These are phyloP conservation scores for Sinella curviseta DNA, from an alignment of 1,140 invertebrate genomes.

Conservation along the genomic window DNA sequence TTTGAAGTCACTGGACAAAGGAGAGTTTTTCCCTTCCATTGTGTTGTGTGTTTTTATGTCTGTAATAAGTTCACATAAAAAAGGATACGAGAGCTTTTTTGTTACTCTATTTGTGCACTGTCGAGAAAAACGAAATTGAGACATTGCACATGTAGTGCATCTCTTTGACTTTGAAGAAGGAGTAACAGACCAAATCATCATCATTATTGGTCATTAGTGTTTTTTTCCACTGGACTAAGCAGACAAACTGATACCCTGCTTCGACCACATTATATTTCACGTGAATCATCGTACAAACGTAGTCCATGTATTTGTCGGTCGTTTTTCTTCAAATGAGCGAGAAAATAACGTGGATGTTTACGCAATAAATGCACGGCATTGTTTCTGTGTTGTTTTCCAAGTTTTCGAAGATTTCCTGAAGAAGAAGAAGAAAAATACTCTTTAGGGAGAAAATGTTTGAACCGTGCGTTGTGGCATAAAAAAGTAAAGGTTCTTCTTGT, in stretches of 20 bases:
- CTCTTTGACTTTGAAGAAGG: slow-evolving; percentile 9
- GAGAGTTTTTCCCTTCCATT: not conserved
- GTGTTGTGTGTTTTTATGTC: too few species aligned
- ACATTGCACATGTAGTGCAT: not conserved
- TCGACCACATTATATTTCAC: too few species aligned
- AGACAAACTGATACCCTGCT: not conserved
- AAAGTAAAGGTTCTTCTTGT: not conserved
- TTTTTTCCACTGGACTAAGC: slow-evolving; percentile 28
- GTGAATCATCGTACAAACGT: not conserved
- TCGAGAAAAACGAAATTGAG: not conserved
- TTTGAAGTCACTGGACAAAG: too few species aligned
- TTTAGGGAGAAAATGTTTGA: not conserved
- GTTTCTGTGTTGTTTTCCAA: not conserved
- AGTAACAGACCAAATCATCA: slow-evolving; percentile 41
- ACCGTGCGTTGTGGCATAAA: not conserved
- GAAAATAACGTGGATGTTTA: not conserved
- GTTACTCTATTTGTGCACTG: not conserved
- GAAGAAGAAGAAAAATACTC: not conserved
- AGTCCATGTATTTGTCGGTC: not conserved
- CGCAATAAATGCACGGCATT: not conserved
- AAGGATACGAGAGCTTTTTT: too few species aligned
- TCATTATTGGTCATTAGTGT: slow-evolving; percentile 46
- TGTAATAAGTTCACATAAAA: too few species aligned
- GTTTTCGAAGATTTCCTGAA: not conserved
- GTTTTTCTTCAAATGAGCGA: not conserved